Evolutionary conservation across 2,113 vertebrate species (phyloP).

Genomic region (Syrmaticus mikado): DNA sequence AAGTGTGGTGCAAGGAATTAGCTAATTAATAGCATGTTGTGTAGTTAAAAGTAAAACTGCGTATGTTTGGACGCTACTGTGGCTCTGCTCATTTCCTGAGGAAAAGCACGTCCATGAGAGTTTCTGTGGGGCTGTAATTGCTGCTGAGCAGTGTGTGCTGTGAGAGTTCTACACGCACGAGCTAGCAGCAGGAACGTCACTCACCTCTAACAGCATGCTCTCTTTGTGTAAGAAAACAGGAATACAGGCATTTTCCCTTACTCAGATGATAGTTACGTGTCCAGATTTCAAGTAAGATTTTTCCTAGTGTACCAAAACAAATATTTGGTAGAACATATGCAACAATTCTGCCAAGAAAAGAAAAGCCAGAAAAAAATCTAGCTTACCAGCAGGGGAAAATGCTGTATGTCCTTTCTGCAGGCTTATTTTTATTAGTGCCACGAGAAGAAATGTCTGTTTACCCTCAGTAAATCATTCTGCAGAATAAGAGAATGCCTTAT

Average conservation of each 20-base stretch:
- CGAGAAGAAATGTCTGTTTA: background rate
- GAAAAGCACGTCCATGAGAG: background rate
- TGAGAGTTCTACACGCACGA: background rate
- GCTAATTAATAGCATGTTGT: background rate
- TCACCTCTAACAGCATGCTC: background rate
- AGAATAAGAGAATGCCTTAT: background rate
- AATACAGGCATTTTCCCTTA: background rate
- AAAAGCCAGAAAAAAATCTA: background rate
- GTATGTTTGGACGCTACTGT: background rate
- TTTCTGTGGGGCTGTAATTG: background rate
- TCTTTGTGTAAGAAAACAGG: background rate
- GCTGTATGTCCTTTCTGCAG: background rate
- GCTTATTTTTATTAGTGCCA: background rate
- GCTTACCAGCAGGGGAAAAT: background rate
- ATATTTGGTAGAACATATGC: background rate
- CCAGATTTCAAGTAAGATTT: background rate
- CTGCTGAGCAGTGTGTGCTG: background rate
- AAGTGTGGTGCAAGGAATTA: accelerated
- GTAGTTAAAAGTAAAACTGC: background rate
- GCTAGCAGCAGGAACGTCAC: background rate
- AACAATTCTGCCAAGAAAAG: background rate
- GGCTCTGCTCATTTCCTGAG: accelerated
- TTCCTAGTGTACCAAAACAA: background rate
- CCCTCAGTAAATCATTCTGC: background rate
- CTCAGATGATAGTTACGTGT: background rate